These are phyloP conservation scores for Eulimnadia texana DNA, from an alignment of 1,140 invertebrate genomes.

Conservation along the genomic window DNA sequence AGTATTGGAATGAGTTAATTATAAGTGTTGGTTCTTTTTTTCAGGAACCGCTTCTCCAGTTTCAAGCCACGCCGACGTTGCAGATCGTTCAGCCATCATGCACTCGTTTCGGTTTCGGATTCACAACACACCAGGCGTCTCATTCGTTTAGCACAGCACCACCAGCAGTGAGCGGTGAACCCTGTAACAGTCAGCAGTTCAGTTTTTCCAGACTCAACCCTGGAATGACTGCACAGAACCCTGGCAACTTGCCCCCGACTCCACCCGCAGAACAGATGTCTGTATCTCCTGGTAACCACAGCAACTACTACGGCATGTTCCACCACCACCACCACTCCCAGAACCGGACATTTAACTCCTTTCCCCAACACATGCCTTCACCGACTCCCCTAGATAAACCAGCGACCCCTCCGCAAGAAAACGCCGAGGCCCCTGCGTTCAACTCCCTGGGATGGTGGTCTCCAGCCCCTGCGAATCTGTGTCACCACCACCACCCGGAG, in stretches of 20 bases:
- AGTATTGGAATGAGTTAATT: too few species aligned
- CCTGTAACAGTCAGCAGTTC: too few species aligned
- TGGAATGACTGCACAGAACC: not conserved
- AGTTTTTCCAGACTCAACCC: too few species aligned
- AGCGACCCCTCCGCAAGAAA: conserved; percentile 3
- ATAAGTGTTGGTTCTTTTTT: too few species aligned
- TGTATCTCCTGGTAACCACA: not conserved
- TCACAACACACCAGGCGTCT: not conserved
- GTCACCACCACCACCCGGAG: not conserved
- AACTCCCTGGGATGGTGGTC: not conserved
- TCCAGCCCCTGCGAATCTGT: not conserved
- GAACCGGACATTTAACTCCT: not conserved
- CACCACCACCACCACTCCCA: not conserved
- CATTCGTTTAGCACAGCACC: not conserved
- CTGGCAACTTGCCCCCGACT: not conserved
- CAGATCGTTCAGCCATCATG: not conserved
- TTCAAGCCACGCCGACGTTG: not conserved
- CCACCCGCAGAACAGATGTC: not conserved
- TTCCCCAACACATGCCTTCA: not conserved
- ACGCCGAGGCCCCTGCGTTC: not conserved
- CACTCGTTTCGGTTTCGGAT: not conserved
- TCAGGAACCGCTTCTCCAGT: not conserved
- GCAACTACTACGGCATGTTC: not conserved
- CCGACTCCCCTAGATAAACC: not conserved
- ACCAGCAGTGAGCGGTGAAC: too few species aligned